Conservation (phyloP, 2,797 vertebrate species). For the Caiman crocodilus region DNA sequence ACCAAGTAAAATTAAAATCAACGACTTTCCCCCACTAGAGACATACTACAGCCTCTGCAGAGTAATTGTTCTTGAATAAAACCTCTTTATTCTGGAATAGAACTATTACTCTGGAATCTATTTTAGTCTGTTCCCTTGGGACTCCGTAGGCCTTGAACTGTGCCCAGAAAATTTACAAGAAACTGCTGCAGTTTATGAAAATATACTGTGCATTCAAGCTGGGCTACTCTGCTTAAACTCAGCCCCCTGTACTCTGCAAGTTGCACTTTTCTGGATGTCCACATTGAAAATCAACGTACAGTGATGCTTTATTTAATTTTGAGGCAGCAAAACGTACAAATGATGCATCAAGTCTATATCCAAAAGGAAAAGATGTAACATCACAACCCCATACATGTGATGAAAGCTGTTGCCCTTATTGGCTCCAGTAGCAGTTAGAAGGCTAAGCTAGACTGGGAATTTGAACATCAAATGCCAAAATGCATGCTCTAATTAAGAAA, state of each 20-base stretch:
- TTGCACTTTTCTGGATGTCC: neutral
- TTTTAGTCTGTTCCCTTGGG: neutral
- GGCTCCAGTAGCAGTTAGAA: neutral
- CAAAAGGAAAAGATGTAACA: neutral
- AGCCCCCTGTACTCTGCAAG: neutral
- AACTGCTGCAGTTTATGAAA: neutral
- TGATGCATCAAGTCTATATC: fast-evolving
- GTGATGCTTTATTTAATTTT: neutral
- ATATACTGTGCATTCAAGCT: neutral
- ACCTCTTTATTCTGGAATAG: neutral
- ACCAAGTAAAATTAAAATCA: neutral
- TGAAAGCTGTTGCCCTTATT: neutral
- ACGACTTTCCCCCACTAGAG: neutral
- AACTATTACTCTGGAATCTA: too few species aligned
- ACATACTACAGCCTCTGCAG: neutral
- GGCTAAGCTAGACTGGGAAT: neutral
- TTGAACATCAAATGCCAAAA: neutral
- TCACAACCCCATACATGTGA: neutral
- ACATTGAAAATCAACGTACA: neutral
- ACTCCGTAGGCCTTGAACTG: neutral
- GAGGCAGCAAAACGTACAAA: neutral
- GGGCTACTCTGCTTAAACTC: neutral
- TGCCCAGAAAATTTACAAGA: neutral
- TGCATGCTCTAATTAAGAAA: neutral
- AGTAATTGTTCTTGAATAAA: neutral